Conservation (phyloP, 2,113 vertebrate genomes). For the Nothobranchius furzeri region DNA sequence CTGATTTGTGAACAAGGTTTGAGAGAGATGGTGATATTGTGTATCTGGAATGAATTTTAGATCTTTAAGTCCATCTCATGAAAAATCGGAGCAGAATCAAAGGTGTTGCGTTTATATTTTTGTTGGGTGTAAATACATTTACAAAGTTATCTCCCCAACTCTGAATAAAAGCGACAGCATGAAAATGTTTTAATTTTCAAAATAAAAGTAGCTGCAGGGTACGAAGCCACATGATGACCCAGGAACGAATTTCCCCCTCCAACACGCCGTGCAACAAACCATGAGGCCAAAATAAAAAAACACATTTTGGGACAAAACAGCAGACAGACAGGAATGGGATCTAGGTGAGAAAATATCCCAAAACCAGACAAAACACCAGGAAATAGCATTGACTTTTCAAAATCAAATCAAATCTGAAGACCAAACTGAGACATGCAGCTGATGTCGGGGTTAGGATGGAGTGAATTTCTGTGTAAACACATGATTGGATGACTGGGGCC, state of each 20-base stretch:
- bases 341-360: constrained; percentile 27
- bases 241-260: constrained; percentile 83
- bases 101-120: no score
- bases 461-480: constrained; percentile 98
- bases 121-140: no score
- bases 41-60: no score
- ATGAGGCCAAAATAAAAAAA: constrained; percentile 85
- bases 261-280: constrained; percentile 92
- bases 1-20: no score
- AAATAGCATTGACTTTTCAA: constrained; percentile 47
- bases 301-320: constrained; percentile 71
- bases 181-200: constrained; percentile 85
- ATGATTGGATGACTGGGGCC: constrained; percentile 87
- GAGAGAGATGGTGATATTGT: no score
- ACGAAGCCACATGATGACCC: constrained; percentile 64
- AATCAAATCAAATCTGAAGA: constrained; percentile 8
- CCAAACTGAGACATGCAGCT: constrained; percentile 75
- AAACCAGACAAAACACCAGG: constrained; percentile 20
- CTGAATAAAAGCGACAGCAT: constrained; percentile 61
- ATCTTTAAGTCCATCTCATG: no score
- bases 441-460: constrained; percentile 86
- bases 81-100: no score
- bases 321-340: constrained; percentile 72
- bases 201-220: constrained; percentile 49
- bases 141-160: no score